phyloP scores from a whole-genome alignment of 2,888 invertebrate genomes.

The Tenthredo livida region DNA sequence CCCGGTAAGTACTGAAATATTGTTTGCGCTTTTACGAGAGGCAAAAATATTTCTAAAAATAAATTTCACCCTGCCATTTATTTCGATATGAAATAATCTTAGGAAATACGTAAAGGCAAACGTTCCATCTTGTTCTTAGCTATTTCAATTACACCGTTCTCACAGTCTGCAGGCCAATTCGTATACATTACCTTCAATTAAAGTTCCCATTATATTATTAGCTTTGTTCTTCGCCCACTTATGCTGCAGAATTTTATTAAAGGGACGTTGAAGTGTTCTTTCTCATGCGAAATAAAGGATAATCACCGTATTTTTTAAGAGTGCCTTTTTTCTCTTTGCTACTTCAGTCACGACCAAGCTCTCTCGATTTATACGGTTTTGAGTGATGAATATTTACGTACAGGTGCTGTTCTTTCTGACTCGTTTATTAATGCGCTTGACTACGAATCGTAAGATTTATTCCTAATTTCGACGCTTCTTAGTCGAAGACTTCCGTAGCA shows the following conservation, averaged over 20 bases:
- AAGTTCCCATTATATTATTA: slow-evolving; percentile 28
- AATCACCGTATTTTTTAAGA: neutral
- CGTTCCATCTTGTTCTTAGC: neutral
- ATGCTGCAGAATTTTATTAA: slow-evolving; percentile 16
- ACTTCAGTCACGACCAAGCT: neutral
- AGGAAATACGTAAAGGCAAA: neutral
- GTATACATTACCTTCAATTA: slow-evolving; percentile 13
- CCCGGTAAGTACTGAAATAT: slow-evolving; percentile 12
- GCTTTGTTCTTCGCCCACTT: slow-evolving; percentile 35
- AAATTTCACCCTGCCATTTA: neutral
- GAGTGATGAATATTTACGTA: slow-evolving; percentile 16
- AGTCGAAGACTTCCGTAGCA: neutral
- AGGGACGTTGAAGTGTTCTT: slow-evolving; percentile 13
- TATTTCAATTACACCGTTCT: slow-evolving; percentile 7
- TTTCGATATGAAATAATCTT: slow-evolving; percentile 29
- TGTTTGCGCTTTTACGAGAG: neutral
- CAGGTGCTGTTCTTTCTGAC: neutral
- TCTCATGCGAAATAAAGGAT: slow-evolving; percentile 7
- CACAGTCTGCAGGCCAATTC: slow-evolving; percentile 11
- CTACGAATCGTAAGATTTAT: neutral
- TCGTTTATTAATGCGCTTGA: neutral
- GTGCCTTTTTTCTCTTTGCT: neutral
- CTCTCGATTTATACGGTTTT: slow-evolving; percentile 30
- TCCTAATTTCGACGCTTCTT: neutral
- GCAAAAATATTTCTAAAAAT: neutral